Percentiles rank a stretch among this genome's conserved stretches.
Conservation (phyloP, 2,888 invertebrate species). For the Clusia tigrina region DNA sequence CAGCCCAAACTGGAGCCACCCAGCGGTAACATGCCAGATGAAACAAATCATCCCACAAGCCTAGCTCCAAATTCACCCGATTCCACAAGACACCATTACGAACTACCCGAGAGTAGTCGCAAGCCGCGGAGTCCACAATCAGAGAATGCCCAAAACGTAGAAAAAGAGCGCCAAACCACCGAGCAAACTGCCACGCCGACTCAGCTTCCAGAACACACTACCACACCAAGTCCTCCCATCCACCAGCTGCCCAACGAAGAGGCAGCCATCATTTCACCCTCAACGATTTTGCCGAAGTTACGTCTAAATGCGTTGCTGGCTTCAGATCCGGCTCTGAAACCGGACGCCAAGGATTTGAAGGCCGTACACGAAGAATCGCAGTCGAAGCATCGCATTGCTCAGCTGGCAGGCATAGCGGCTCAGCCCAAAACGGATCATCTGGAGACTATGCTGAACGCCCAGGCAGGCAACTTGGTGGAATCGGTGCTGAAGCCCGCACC, state of each 20-base stretch:
- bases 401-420: slow-evolving; percentile 40
- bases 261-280: slow-evolving; percentile 32
- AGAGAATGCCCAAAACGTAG: background rate
- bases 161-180: too few species aligned
- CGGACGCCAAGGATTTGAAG: slow-evolving; percentile 70
- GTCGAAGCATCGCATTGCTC: slow-evolving; percentile 43
- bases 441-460: slow-evolving; percentile 30
- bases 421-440: slow-evolving; percentile 43
- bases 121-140: background rate
- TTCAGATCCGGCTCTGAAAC: slow-evolving; percentile 81
- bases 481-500: slow-evolving; percentile 43
- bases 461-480: slow-evolving; percentile 37
- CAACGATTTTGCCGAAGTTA: slow-evolving; percentile 69
- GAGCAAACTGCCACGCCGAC: background rate
- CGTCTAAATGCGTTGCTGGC: slow-evolving; percentile 81
- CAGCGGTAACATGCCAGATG: background rate
- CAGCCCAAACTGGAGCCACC: slow-evolving; percentile 23
- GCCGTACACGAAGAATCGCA: slow-evolving; percentile 48
- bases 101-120: background rate
- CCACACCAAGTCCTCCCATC: slow-evolving; percentile 1
- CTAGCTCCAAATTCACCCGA: slow-evolving; percentile 13
- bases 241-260: background rate
- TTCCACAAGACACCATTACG: background rate
- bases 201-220: background rate
- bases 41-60: too few species aligned